Percentiles rank a stretch among this genome's conserved stretches.
Evolutionary conservation across 2,797 vertebrate species (phyloP).

Genomic region (Acipenser oxyrinchus): DNA sequence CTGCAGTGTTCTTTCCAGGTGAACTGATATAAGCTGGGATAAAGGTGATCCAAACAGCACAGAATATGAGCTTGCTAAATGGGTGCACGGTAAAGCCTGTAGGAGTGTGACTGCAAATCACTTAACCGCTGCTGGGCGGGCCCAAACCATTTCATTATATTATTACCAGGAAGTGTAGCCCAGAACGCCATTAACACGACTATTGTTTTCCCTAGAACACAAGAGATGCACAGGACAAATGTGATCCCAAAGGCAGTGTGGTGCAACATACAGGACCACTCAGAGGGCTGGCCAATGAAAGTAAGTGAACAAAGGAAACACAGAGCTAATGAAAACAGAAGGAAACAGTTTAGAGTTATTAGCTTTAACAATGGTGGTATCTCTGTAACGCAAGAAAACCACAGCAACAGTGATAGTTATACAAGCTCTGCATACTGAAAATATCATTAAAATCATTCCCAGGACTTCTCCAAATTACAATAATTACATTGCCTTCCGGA

Average conservation of each 20-base stretch:
- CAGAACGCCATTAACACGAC: constrained; percentile 51
- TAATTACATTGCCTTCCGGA: constrained; percentile 45
- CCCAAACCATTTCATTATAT: constrained; percentile 51
- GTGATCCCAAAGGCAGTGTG: constrained; percentile 47
- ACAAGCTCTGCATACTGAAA: constrained; percentile 35
- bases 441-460: constrained; percentile 36
- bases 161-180: constrained; percentile 44
- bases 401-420: constrained; percentile 24
- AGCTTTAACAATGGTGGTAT: constrained; percentile 36
- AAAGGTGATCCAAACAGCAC: constrained; percentile 40
- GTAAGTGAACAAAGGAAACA: constrained; percentile 53
- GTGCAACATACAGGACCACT: constrained; percentile 49
- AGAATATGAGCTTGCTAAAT: constrained; percentile 41
- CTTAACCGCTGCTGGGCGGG: constrained; percentile 47
- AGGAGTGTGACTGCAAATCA: constrained; percentile 34
- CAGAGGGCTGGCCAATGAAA: constrained; percentile 47
- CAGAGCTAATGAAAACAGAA: constrained; percentile 45
- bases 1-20: constrained; percentile 39
- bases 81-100: constrained; percentile 28
- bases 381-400: constrained; percentile 34
- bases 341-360: constrained; percentile 52
- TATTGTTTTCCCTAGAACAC: constrained; percentile 46
- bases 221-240: constrained; percentile 47
- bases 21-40: constrained; percentile 39
- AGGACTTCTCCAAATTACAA: constrained; percentile 45